Conservation (phyloP, 64 coral and sea anemone species). For the Stichodactyla mertensii region DNA sequence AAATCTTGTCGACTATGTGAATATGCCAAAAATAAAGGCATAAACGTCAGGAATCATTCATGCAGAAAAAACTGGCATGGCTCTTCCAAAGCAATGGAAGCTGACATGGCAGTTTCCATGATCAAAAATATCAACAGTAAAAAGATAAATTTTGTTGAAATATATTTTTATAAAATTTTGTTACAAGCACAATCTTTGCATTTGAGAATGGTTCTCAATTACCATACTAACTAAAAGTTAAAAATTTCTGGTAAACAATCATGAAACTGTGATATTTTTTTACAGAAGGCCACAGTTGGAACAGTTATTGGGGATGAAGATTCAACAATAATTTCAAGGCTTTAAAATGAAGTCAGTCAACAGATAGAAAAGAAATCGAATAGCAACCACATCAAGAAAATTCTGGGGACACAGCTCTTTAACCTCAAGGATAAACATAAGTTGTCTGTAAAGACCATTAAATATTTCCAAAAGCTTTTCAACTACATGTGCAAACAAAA, state of each 20-base stretch:
- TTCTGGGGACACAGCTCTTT: not conserved
- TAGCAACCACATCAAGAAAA: not conserved
- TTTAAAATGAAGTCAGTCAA: not conserved
- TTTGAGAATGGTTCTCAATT: no score
- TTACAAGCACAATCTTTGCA: no score
- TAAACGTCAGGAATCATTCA: not conserved
- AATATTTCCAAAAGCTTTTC: not conserved
- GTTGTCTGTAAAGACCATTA: not conserved
- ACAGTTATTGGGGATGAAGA: not conserved
- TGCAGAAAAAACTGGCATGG: not conserved
- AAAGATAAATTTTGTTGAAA: no score
- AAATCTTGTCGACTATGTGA: not conserved
- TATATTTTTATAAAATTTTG: no score
- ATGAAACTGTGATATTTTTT: not conserved
- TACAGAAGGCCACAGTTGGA: not conserved
- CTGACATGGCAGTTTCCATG: no score
- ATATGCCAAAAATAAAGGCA: not conserved
- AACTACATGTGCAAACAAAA: not conserved
- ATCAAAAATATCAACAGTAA: not conserved
- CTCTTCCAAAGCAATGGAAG: not conserved
- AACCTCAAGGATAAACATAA: not conserved
- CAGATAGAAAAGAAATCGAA: not conserved
- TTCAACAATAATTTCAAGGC: not conserved
- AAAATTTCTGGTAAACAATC: no score
- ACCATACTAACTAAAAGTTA: no score